Conservation (phyloP, 2,888 invertebrate species). For the Onchidella celtica region DNA sequence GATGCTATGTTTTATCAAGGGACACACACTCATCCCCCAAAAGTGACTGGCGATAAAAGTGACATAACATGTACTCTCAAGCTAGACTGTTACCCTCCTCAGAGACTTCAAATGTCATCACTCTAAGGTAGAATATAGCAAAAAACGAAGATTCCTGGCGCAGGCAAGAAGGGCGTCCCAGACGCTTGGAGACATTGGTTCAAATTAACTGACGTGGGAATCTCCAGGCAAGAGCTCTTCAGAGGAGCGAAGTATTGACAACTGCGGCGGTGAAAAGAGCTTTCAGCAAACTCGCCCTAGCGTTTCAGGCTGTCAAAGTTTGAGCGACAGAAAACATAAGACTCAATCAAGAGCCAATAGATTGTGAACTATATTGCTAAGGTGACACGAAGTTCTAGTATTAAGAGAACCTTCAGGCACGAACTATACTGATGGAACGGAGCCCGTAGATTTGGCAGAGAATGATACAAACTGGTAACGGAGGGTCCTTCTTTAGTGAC, state of each 20-base stretch:
- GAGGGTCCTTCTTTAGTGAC: too few relatives aligned
- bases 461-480: too few relatives aligned
- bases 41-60: too few relatives aligned
- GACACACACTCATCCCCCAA: too few relatives aligned
- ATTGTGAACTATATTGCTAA: not conserved
- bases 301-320: not conserved
- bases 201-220: constrained; percentile 20
- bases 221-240: constrained; percentile 14
- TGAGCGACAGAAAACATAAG: not conserved
- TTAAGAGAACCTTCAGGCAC: not conserved
- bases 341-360: not conserved
- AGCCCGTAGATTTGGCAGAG: too few relatives aligned
- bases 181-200: not conserved
- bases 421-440: not conserved
- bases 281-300: not conserved
- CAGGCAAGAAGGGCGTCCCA: not conserved
- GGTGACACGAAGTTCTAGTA: not conserved
- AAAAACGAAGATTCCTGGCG: not conserved
- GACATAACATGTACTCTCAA: too few relatives aligned
- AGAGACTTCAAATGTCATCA: too few relatives aligned
- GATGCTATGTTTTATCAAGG: too few relatives aligned
- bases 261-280: not conserved
- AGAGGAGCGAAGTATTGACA: constrained; percentile 2
- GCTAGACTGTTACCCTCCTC: too few relatives aligned
- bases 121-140: too few relatives aligned